Percentiles rank a stretch among this genome's conserved stretches.
Conservation (phyloP, 2,797 vertebrate species). For the Gallinago stenura region DNA sequence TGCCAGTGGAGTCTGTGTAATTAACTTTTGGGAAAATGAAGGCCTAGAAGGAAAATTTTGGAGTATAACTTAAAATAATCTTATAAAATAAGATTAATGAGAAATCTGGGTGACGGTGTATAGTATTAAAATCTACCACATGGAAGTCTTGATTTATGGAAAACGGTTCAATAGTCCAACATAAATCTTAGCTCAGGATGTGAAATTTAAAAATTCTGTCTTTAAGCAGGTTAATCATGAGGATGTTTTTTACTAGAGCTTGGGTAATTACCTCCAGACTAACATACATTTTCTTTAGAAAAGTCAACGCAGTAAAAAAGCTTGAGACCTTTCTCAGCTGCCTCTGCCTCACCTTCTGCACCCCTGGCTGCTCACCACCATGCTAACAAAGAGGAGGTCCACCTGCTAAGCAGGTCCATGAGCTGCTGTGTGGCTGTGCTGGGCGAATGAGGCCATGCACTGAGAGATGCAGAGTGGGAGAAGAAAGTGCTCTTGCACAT, state of each 20-base stretch:
- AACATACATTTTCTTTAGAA: neutral
- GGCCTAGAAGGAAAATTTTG: neutral
- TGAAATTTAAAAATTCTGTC: neutral
- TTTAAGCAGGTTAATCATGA: neutral
- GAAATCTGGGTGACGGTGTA: neutral
- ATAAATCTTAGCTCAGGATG: neutral
- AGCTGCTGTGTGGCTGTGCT: neutral
- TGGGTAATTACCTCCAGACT: neutral
- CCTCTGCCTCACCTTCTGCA: neutral
- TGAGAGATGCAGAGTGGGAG: neutral
- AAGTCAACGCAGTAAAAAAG: neutral
- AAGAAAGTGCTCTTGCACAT: neutral
- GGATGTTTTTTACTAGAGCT: neutral
- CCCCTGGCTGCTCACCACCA: neutral
- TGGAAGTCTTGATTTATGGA: neutral
- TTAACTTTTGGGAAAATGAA: neutral
- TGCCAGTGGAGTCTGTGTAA: neutral
- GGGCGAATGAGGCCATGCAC: neutral
- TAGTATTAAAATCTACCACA: neutral
- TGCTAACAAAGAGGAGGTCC: neutral
- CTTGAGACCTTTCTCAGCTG: neutral
- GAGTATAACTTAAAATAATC: neutral
- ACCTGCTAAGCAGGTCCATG: neutral
- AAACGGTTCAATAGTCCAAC: neutral
- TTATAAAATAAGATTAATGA: neutral